Evolutionary conservation across 2,888 invertebrate genomes (phyloP), one percentile per base, ranked within the genome.

Genomic region (Cheilosia variabilis): DNA sequence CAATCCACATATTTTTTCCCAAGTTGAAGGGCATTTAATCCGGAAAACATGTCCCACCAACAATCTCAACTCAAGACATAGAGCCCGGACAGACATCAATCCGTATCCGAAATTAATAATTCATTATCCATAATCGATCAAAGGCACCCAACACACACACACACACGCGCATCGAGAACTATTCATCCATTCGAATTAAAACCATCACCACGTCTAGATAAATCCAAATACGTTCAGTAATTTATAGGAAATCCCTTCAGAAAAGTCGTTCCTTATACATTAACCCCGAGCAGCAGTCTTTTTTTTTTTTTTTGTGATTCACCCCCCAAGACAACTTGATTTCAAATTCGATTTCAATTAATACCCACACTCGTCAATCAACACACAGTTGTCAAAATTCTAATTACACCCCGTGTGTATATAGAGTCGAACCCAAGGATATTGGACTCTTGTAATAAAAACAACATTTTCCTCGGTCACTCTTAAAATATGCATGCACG

Each of bases 271-370:
- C 57, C 68, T 75, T 68, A n/a, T n/a, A 58, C 50, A 65, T 58
- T 41, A 75, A 68, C 75, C 53, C 45, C 60, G 27, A 37, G 10
- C 10, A 10, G 37, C 41, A 55, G 31, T 77, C 17, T 41, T 6
- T 10, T 66, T 41, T 58, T 50, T 15, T 52, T 71, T 52, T 79
- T n/a, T n/a, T n/a, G n/a, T 7, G 27, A 15, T 10, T n/a, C 31
- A 15, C 58, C 55, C 69, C 19, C 22, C 37, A 37, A 53, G 65
- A 71, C 52, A 72, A 81, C 68, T 76, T 86, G 86, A 86, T 86
- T 86, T 81, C 72, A 81, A 86, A 86, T 86, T 86, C 86, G 86
- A 86, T 86, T 86, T 86, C 86, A 86, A 86, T 86, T 86, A 86
- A 86, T 50, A 50, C 57, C 65, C 69, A 65, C 69, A 65, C 68